A percentile compares a stretch with the other conserved stretches of the same genome.
Evolutionary conservation across 2,888 invertebrate genomes (phyloP).

Genomic region (Scaptomyza polygonia): DNA sequence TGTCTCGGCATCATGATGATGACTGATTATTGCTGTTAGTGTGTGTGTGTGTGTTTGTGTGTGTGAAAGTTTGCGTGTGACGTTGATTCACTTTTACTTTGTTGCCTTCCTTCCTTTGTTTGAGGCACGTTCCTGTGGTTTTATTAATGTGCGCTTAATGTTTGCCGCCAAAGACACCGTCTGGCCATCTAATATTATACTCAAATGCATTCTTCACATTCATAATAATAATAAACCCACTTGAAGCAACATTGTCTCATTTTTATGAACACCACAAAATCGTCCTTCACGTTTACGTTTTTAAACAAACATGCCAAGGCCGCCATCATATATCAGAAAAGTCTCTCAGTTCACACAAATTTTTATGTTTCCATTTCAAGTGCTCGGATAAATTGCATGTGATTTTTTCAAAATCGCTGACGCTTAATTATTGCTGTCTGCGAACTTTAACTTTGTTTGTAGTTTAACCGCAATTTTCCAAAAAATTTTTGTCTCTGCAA

Average conservation of each 20-base stretch:
- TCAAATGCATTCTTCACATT: conserved; percentile 48
- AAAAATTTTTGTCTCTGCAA: conserved; percentile 28
- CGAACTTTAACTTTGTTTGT: conserved; percentile 6
- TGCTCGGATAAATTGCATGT: conserved; percentile 47
- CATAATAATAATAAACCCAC: conserved; percentile 53
- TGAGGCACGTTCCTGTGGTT: conserved; percentile 61
- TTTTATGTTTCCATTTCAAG: conserved; percentile 32
- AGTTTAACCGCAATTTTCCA: conserved; percentile 17
- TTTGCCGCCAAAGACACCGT: conserved; percentile 58
- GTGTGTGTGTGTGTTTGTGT: conserved; percentile 2
- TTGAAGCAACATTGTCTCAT: conserved; percentile 22
- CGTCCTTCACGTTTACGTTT: background rate
- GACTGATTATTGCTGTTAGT: conserved; percentile 68
- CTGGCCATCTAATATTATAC: conserved; percentile 50
- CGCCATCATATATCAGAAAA: conserved; percentile 33
- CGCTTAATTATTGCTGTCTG: conserved; percentile 50
- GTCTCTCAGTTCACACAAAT: background rate
- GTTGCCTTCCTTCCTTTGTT: conserved; percentile 24
- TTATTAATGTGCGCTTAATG: conserved; percentile 76
- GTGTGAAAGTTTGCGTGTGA: conserved; percentile 5
- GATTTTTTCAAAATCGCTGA: conserved; percentile 24
- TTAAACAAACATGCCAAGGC: conserved; percentile 57
- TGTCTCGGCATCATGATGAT: conserved; percentile 71
- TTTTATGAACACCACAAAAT: conserved; percentile 3
- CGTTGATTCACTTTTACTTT: conserved; percentile 32